Base-by-base conservation (phyloP, 2,113 vertebrate species). In the Jacana jacana region DNA sequence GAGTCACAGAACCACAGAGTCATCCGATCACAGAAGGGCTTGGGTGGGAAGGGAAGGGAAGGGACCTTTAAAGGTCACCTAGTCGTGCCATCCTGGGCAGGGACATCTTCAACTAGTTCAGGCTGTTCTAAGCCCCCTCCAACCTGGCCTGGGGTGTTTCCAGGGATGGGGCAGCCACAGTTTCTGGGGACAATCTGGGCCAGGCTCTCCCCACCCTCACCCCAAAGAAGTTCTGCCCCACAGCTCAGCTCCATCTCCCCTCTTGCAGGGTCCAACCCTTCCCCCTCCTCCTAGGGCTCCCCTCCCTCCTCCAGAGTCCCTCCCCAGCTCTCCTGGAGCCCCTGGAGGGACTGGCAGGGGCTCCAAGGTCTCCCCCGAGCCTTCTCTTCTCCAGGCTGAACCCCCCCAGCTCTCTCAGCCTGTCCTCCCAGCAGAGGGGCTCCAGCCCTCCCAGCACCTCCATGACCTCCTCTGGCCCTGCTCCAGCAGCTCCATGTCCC, bases 21-120 rank as follows among this genome's bases (percentile, higher is more conserved):
- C 65, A 42, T 9, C 1, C 4, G 28, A 18, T 23, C 49, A 24
- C 3, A 3, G 8, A 14, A 6, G 1, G 28, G 31, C 20, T 52
- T 70, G 65, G 33, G 73, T 70, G 33, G 75, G 65, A n/a, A n/a
- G n/a, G n/a, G n/a, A n/a, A n/a, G n/a, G 13, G 10, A 33, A 39
- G 55, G 54, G 39, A 46, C 14, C 24, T 66, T 3, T 8, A 24
- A 63, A 81, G 42, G 7, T 4, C 55, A 61, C 1, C 46, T 3
- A 30, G 17, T 51, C 2, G 54, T 3, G 35, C 4, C 28, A 35
- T 37, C 33, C 5, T 4, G 33, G 3, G 57, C 20, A 42, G 57
- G 68, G 68, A 35, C 46, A 24, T 3, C 68, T 31, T 1, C 78
- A 16, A 11, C 40, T 1, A 9, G 6, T 9, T 4, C 76, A 76